Percentiles rank a stretch among this genome's conserved stretches.
Evolutionary conservation across 2,888 invertebrate genomes (phyloP).

Genomic region (Disparrhopalites patrizii): DNA sequence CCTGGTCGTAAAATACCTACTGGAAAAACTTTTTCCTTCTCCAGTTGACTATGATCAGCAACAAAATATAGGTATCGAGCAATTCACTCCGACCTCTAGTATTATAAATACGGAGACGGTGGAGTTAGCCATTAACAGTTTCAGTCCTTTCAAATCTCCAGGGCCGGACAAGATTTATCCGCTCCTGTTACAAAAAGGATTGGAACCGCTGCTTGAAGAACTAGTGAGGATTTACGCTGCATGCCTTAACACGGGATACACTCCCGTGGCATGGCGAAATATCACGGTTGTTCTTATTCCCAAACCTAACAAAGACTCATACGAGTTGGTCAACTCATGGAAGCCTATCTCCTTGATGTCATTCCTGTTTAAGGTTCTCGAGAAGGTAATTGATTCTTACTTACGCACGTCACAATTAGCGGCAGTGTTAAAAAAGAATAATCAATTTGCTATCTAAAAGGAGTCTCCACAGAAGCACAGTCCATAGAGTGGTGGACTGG

Average conservation of each 20-base stretch:
- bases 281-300: conserved; percentile 29
- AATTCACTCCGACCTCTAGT: neutral
- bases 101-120: conserved; percentile 14
- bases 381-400: conserved; percentile 25
- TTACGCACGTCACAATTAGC: neutral
- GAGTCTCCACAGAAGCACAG: conserved; percentile 25
- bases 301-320: conserved; percentile 32
- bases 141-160: conserved; percentile 24
- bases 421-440: neutral
- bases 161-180: conserved; percentile 32
- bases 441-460: conserved; percentile 31
- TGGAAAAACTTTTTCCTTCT: conserved; percentile 26
- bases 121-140: conserved; percentile 12
- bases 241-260: conserved; percentile 16
- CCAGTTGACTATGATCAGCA: neutral
- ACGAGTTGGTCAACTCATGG: conserved; percentile 24
- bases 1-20: neutral
- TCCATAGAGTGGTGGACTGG: conserved; percentile 8
- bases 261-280: neutral
- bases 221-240: neutral
- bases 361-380: conserved; percentile 31
- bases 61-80: neutral
- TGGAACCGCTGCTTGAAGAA: neutral
- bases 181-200: conserved; percentile 10
- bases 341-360: conserved; percentile 33